These are phyloP conservation scores for Lacerta bilineata DNA, from an alignment of 2,797 vertebrate species.

Conservation along the genomic window DNA sequence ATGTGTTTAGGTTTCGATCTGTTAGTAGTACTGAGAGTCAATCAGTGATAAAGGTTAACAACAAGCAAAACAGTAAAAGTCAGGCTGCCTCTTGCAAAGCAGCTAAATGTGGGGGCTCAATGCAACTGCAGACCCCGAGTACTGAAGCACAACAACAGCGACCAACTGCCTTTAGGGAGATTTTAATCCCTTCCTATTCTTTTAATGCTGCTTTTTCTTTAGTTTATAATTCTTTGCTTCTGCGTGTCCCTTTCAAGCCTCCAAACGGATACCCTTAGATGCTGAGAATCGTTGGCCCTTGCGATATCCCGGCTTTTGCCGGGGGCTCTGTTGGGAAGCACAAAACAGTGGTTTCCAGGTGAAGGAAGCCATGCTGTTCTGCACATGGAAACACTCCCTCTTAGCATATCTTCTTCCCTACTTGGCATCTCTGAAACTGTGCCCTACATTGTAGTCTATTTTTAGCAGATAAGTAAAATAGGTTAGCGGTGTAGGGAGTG, in stretches of 20 bases:
- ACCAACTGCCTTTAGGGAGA: not conserved
- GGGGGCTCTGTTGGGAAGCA: not conserved
- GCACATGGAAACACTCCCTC: conserved; percentile 1
- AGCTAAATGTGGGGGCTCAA: not conserved
- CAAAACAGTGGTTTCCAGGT: not conserved
- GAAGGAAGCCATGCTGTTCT: not conserved
- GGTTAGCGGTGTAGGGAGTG: conserved; percentile 62
- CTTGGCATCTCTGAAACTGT: not conserved
- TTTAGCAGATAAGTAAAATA: conserved; percentile 51
- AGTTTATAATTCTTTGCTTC: not conserved
- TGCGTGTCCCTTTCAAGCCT: not conserved
- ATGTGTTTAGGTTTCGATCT: too few species aligned
- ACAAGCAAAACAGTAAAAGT: not conserved
- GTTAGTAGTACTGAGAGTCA: too few species aligned
- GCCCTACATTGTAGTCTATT: conserved; percentile 71
- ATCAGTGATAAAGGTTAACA: too few species aligned
- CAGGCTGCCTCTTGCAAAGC: not conserved
- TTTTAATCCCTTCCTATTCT: not conserved
- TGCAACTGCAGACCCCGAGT: not conserved
- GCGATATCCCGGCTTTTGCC: not conserved
- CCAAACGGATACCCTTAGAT: not conserved
- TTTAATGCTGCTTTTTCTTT: not conserved
- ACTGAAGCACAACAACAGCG: too few species aligned
- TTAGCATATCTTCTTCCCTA: not conserved
- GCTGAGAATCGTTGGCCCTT: not conserved